Percentiles rank a stretch among this genome's conserved stretches.
These are phyloP conservation scores for Laticauda laticaudata DNA, from an alignment of 2,113 vertebrate genomes.

Conservation along the genomic window DNA sequence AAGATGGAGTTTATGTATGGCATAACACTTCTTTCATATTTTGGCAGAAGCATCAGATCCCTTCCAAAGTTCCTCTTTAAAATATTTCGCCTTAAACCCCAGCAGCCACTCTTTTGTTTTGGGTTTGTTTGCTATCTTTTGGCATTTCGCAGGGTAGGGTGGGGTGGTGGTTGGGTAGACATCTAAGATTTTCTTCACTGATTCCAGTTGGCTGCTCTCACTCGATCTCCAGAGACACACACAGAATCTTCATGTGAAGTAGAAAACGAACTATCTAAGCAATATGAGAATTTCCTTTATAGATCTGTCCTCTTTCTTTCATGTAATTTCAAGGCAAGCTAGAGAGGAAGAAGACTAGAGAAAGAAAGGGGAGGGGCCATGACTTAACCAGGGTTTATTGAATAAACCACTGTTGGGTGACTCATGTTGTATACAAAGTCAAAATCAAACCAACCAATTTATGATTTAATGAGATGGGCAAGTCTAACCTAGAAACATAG, in stretches of 20 bases:
- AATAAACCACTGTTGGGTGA: background rate
- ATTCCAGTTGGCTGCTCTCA: background rate
- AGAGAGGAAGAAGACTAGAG: background rate
- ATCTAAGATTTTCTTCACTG: background rate
- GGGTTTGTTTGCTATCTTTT: background rate
- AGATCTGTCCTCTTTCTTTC: background rate
- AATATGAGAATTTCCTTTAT: background rate
- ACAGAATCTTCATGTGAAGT: background rate
- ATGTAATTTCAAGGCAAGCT: background rate
- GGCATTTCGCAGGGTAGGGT: background rate
- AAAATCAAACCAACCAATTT: background rate
- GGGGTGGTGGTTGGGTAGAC: background rate
- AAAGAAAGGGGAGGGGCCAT: background rate
- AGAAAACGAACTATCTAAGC: background rate
- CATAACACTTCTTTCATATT: background rate
- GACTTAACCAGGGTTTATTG: background rate
- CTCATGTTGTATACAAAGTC: background rate
- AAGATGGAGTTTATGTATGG: background rate
- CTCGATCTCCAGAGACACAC: background rate
- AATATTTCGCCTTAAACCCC: background rate
- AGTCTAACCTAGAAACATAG: background rate
- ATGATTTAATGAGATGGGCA: background rate
- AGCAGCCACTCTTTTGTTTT: background rate
- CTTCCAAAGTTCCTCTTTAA: background rate
- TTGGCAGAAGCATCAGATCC: background rate